Percentiles rank a stretch among this genome's conserved stretches.
Evolutionary conservation across 2,888 invertebrate species (phyloP).

Genomic region (Cerastis rubricosa): DNA sequence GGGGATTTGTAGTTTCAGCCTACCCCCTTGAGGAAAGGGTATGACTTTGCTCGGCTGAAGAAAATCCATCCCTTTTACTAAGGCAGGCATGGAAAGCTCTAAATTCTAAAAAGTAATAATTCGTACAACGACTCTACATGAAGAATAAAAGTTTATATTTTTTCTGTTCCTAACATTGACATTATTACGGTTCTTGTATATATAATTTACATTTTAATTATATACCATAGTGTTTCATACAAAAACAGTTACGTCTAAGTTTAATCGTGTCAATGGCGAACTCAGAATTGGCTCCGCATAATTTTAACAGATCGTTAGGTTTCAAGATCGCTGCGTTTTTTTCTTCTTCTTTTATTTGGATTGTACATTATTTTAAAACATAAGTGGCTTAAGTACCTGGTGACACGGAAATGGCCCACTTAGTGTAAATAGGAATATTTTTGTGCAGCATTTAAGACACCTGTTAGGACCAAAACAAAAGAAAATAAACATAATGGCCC

Average conservation of each 20-base stretch:
- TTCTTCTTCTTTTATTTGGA: slow-evolving; percentile 17
- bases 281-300: slow-evolving; percentile 50
- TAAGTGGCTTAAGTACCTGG: not conserved
- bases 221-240: slow-evolving; percentile 46
- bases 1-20: not conserved
- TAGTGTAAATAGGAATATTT: not conserved
- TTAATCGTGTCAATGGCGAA: slow-evolving; percentile 66
- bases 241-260: slow-evolving; percentile 37
- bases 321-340: slow-evolving; percentile 40
- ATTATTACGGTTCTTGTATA: slow-evolving; percentile 52
- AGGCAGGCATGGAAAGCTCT: not conserved
- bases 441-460: not conserved
- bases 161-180: slow-evolving; percentile 59
- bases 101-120: not conserved
- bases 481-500: no score
- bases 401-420: not conserved
- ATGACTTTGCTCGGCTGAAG: not conserved
- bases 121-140: not conserved
- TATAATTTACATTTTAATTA: slow-evolving; percentile 64
- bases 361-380: not conserved
- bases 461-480: slow-evolving; percentile 2
- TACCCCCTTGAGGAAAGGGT: not conserved
- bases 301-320: slow-evolving; percentile 61
- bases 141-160: slow-evolving; percentile 20
- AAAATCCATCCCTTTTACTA: not conserved